Conservation (phyloP, 2,113 vertebrate species). For the Hyperoodon ampullatus region DNA sequence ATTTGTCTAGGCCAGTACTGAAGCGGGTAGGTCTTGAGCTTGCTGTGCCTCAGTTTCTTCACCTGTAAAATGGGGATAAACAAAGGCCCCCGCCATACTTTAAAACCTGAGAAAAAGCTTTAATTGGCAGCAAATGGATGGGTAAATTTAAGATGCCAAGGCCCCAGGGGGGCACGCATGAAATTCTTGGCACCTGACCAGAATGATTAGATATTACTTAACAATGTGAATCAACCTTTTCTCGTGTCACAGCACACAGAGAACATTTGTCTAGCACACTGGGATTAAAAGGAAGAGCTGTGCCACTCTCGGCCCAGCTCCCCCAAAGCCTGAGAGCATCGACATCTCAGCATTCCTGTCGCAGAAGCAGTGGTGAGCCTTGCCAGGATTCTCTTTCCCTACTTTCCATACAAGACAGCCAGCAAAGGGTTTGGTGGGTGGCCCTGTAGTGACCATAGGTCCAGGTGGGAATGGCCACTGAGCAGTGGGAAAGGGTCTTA, state of each 20-base stretch:
- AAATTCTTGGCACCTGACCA: not conserved
- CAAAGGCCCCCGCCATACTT: not conserved
- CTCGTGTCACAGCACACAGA: not conserved
- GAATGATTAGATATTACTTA: not conserved
- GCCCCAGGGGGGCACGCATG: not conserved
- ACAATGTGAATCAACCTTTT: not conserved
- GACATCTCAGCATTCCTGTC: not conserved
- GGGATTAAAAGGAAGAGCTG: not conserved
- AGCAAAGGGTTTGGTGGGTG: not conserved
- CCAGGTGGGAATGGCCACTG: not conserved
- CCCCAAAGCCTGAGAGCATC: not conserved
- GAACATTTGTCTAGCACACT: not conserved
- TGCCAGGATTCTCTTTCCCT: not conserved
- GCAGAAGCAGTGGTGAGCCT: not conserved
- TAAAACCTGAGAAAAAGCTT: conserved; percentile 44
- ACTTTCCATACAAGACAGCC: not conserved
- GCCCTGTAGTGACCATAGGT: not conserved
- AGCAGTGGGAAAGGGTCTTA: not conserved
- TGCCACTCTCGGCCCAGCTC: too few species aligned
- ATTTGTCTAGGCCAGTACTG: not conserved
- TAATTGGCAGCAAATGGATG: not conserved
- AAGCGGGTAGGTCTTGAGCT: not conserved
- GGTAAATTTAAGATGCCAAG: conserved; percentile 35
- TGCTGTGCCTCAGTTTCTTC: not conserved
- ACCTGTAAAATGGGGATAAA: not conserved